Percentiles rank a stretch among this genome's conserved stretches.
phyloP scores from a whole-genome alignment of 2,888 invertebrate genomes.

The Gandaritis pyraliata region DNA sequence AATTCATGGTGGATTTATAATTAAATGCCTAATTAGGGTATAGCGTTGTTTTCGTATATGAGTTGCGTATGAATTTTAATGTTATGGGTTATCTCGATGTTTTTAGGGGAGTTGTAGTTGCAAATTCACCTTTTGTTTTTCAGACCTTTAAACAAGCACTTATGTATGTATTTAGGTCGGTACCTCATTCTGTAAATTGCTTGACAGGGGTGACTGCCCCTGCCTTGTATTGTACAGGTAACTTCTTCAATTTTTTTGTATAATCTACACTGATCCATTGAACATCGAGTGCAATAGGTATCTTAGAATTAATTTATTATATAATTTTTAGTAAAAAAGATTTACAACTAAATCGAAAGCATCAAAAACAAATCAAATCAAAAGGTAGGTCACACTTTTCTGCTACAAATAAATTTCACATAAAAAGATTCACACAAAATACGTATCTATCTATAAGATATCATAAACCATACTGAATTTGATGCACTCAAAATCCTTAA shows the following conservation, averaged over 20 bases:
- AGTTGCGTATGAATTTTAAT: constrained; percentile 64
- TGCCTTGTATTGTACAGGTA: neutral
- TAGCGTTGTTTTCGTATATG: constrained; percentile 67
- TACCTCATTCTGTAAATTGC: neutral
- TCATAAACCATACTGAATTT: constrained; percentile 13
- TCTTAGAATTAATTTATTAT: too few species aligned
- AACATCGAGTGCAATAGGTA: too few species aligned
- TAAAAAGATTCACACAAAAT: too few species aligned
- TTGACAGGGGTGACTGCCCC: neutral
- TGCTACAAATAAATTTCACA: too few species aligned
- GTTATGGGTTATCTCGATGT: constrained; percentile 51
- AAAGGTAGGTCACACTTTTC: too few species aligned
- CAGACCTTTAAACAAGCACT: constrained; percentile 4
- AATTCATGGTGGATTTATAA: constrained; percentile 82
- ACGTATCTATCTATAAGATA: neutral
- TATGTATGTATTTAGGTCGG: neutral
- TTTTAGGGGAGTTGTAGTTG: constrained; percentile 45
- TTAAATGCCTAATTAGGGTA: constrained; percentile 80
- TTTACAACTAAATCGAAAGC: too few species aligned
- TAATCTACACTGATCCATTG: too few species aligned
- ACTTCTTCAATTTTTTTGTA: too few species aligned
- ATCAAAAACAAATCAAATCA: too few species aligned
- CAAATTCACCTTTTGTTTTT: constrained; percentile 30
- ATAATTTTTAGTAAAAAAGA: too few species aligned
- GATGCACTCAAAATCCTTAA: neutral